Percentiles rank a stretch among this genome's conserved stretches.
Conservation (phyloP, 2,113 vertebrate species). For the Cromileptes altivelis region DNA sequence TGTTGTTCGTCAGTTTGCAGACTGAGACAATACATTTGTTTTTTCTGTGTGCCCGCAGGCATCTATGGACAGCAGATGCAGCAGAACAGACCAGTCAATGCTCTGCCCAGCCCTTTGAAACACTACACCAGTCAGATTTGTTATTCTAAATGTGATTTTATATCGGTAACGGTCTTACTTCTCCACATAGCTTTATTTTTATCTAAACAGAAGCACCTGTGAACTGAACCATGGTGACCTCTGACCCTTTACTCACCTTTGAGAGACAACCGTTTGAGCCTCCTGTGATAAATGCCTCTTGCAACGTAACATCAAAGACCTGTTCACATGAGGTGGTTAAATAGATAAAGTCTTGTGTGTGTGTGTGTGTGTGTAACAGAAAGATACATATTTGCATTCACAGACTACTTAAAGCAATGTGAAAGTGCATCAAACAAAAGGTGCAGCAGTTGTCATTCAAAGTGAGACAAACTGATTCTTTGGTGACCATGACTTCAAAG, state of each 20-base stretch:
- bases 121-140: not conserved
- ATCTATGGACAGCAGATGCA: constrained; percentile 52
- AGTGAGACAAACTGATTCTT: constrained; percentile 27
- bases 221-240: constrained; percentile 33
- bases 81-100: not conserved
- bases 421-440: not conserved
- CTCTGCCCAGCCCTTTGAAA: not conserved
- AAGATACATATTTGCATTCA: not conserved
- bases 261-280: not conserved
- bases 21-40: constrained; percentile 52
- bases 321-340: constrained; percentile 11
- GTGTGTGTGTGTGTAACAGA: constrained; percentile 9
- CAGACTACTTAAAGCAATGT: constrained; percentile 1
- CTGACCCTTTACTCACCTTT: not conserved
- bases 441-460: constrained; percentile 14
- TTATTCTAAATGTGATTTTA: constrained; percentile 1
- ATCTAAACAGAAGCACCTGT: constrained; percentile 11
- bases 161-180: not conserved
- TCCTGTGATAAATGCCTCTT: not conserved
- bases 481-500: constrained; percentile 63
- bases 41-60: constrained; percentile 44
- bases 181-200: not conserved
- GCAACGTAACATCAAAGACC: constrained; percentile 19
- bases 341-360: not conserved
- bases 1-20: constrained; percentile 19